Base-by-base conservation (phyloP, 64 coral and sea anemone genomes). In the Montipora capricornis region DNA sequence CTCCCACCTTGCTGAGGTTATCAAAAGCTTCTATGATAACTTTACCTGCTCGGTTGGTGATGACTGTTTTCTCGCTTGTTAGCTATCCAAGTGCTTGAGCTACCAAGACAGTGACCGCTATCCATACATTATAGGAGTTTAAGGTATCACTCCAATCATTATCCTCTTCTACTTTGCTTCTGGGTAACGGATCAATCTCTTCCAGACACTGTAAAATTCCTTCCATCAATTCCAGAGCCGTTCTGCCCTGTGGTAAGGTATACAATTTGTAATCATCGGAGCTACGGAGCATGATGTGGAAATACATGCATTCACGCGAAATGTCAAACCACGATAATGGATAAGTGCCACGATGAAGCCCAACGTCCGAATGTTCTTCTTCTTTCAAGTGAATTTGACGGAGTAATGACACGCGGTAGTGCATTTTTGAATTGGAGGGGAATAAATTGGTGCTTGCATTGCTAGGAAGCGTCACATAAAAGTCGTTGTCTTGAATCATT, bases 191-290 rank as follows among this genome's bases (percentile, higher is more conserved):
- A 44, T 74, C 20, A 44, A 44, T 10, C 26, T 74, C 26, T 11
- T 69, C 24, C 11, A 74, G n/a, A 5, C 71, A 74, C 26, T 22
- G n/a, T 26, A 74, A 4, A 8, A 74, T 26, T 4, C 24, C 71
- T 74, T 74, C 71, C 26, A 44, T 4, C n/a, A 74, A 19, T 62
- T 84, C 81, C 19, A 84, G 16, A 9, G 81, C 81, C 19, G 81
- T 84, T 67, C 51, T 61, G 58, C 81, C 81, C 9, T 47, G 22
- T 29, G 59, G 81, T 67, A 84, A 84, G 53, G 81, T 84, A 13
- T 16, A 67, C 57, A 19, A n/a, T 84, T 84, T 66, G 9, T 0
- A 46, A 74, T 44, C 59, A 64, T 57, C 58, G 16, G 59, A 84
- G 2, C n/a, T 7, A 19, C 81, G 53, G n/a, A 84, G 59, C 55